These are phyloP conservation scores for Actinostola sp. DNA, from an alignment of 92 coral and sea anemone genomes.

Conservation along the genomic window DNA sequence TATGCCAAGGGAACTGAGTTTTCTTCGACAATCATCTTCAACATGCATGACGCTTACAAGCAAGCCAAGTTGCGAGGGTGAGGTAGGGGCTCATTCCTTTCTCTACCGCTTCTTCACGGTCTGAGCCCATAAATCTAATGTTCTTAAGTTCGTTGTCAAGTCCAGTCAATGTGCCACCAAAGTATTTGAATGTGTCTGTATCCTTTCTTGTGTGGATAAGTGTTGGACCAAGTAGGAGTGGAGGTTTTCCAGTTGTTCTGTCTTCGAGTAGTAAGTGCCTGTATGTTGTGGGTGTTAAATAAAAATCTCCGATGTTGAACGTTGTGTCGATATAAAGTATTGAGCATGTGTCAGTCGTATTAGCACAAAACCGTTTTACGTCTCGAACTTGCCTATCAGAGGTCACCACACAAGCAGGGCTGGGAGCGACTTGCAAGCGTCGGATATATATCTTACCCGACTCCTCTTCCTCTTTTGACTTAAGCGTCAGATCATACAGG, in stretches of 20 bases:
- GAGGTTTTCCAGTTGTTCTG: conserved; percentile 34
- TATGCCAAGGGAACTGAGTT: conserved; percentile 36
- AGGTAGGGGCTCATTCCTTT: conserved; percentile 41
- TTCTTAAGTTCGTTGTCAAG: conserved; percentile 31
- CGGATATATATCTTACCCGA: conserved; percentile 33
- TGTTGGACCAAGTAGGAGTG: conserved; percentile 53
- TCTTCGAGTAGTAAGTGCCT: conserved; percentile 26
- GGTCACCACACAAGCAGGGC: conserved; percentile 46
- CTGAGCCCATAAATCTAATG: conserved; percentile 51
- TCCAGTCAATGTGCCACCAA: conserved; percentile 22
- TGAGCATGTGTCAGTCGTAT: conserved; percentile 6
- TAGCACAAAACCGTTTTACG: conserved; percentile 47
- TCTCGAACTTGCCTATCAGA: conserved; percentile 47
- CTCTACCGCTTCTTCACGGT: conserved; percentile 35
- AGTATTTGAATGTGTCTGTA: conserved; percentile 35
- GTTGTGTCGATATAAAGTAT: conserved; percentile 50
- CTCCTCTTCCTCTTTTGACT: conserved; percentile 44
- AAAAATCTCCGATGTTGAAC: conserved; percentile 45
- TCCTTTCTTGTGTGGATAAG: conserved; percentile 35
- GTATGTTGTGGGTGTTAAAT: conserved; percentile 56
- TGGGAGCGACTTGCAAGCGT: conserved; percentile 36
- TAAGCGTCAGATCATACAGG: conserved; percentile 32
- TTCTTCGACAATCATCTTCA: conserved; percentile 38
- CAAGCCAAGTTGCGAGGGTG: conserved; percentile 55
- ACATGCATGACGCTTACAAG: conserved; percentile 57